Percentiles rank a stretch among this genome's conserved stretches.
Conservation (phyloP, 2,888 invertebrate genomes). For the Heliconius ismenius region DNA sequence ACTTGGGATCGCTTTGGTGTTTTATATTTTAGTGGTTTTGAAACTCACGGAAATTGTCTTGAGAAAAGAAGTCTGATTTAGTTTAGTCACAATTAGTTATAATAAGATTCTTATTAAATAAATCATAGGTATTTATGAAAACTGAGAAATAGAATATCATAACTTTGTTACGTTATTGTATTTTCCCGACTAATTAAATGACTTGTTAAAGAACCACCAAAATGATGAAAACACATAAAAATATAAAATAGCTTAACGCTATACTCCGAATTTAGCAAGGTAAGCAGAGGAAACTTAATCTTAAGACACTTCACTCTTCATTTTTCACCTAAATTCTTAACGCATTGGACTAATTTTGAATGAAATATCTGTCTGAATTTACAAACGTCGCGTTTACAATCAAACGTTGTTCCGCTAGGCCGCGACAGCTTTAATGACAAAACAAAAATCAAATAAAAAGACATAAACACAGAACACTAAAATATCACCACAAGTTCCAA, state of each 20-base stretch:
- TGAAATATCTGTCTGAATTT: too few relatives aligned
- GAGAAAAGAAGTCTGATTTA: neutral
- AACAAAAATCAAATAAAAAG: too few relatives aligned
- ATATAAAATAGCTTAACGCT: neutral
- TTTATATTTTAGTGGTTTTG: neutral
- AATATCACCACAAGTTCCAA: conserved; percentile 10
- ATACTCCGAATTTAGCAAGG: neutral
- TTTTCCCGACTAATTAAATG: too few relatives aligned
- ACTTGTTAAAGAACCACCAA: too few relatives aligned
- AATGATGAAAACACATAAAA: too few relatives aligned
- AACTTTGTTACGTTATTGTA: neutral
- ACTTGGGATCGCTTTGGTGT: conserved; percentile 21
- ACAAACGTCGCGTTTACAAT: neutral
- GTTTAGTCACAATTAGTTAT: too few relatives aligned
- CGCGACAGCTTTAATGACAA: neutral
- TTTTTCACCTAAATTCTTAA: too few relatives aligned
- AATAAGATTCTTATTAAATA: too few relatives aligned
- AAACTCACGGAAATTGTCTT: neutral
- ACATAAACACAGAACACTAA: neutral
- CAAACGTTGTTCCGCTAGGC: neutral
- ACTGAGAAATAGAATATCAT: neutral
- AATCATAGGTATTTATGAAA: neutral
- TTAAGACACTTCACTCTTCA: too few relatives aligned
- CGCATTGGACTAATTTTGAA: too few relatives aligned
- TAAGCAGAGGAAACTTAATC: neutral